A percentile compares a stretch with the other conserved stretches of the same genome.
Evolutionary conservation across 2,113 vertebrate species (phyloP).

Genomic region (Ailurus styani): DNA sequence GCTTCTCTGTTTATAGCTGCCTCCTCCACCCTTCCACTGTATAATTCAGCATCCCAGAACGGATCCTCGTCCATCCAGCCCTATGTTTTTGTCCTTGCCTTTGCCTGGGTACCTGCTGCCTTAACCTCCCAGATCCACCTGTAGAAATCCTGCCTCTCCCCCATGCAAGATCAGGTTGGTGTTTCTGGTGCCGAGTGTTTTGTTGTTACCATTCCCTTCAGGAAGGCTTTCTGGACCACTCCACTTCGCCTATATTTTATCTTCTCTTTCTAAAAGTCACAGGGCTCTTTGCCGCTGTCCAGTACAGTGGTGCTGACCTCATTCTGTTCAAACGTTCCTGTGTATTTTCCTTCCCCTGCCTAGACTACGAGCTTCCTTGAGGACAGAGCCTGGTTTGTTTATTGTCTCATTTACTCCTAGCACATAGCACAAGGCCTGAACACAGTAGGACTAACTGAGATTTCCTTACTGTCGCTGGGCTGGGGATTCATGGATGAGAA

Average conservation of each 20-base stretch:
- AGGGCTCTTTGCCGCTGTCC: constrained; percentile 53
- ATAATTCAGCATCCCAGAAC: neutral
- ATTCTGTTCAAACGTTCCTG: neutral
- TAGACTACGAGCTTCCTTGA: neutral
- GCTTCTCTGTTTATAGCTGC: neutral
- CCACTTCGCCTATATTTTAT: neutral
- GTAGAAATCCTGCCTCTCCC: neutral
- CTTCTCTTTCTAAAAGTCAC: accelerated
- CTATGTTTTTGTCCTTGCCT: neutral
- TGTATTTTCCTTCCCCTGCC: neutral
- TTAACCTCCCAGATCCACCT: neutral
- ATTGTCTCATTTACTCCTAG: neutral
- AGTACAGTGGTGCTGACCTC: constrained; percentile 64
- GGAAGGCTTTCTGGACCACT: neutral
- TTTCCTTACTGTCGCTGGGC: neutral
- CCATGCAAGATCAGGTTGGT: neutral
- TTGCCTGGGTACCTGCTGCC: neutral
- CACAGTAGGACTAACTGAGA: neutral
- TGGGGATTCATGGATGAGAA: neutral
- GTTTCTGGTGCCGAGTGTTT: neutral
- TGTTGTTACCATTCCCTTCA: neutral
- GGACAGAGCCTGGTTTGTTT: neutral
- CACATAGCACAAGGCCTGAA: neutral
- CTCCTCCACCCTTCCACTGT: neutral
- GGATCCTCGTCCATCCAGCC: neutral